phyloP scores from a whole-genome alignment of 2,888 invertebrate genomes.

The Epistrophe grossulariae region DNA sequence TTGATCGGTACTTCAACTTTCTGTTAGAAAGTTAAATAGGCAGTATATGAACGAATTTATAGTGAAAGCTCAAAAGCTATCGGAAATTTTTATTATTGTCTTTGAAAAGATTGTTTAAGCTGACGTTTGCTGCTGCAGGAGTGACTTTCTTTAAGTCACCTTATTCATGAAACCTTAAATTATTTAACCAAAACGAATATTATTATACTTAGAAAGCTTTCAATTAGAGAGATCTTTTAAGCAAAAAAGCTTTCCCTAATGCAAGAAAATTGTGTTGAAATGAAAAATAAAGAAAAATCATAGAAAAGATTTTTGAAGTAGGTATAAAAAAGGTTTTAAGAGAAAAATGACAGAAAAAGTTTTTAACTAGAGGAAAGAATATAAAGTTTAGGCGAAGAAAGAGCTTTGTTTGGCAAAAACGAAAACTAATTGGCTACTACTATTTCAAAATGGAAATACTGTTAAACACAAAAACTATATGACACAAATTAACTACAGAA shows the following conservation, averaged over 20 bases:
- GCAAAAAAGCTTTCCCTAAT: background rate
- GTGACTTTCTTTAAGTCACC: too few relatives aligned
- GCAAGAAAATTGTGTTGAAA: background rate
- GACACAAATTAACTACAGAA: slow-evolving; percentile 17
- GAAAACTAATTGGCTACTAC: background rate
- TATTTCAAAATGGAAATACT: background rate
- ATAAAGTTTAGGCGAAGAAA: slow-evolving; percentile 10
- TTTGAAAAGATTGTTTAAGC: too few relatives aligned
- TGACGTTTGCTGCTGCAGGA: too few relatives aligned
- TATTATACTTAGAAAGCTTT: background rate
- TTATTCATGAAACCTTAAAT: background rate
- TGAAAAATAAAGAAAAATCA: background rate
- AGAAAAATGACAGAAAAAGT: background rate
- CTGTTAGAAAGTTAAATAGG: too few relatives aligned
- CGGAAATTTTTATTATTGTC: background rate
- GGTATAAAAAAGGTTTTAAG: background rate
- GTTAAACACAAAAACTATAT: slow-evolving; percentile 34
- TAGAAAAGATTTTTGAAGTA: background rate
- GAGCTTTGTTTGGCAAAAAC: background rate
- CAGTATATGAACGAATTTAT: background rate
- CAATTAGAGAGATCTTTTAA: background rate
- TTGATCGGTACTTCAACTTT: too few relatives aligned
- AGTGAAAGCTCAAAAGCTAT: background rate
- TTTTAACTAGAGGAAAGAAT: background rate
- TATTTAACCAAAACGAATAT: background rate